phyloP scores from a whole-genome alignment of 1,140 invertebrate genomes.

The Chymomyza costata region DNA sequence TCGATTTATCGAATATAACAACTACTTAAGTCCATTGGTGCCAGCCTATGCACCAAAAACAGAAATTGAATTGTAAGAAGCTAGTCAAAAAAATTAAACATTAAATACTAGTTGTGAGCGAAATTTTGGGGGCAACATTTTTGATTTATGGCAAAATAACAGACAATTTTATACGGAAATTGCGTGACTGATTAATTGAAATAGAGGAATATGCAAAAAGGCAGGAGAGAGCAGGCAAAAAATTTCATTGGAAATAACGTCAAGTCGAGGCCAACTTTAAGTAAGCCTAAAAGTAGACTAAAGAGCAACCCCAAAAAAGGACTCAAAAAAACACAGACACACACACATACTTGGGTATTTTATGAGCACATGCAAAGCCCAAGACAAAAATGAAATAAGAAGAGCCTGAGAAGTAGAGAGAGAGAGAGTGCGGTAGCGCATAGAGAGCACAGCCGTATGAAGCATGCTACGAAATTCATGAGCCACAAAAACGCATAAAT shows the following conservation, averaged over 20 bases:
- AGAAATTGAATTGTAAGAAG: no score
- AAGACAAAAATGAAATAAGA: constrained; percentile 31
- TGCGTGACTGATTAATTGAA: constrained; percentile 69
- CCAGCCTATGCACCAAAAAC: no score
- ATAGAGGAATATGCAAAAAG: constrained; percentile 44
- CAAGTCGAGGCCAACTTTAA: neutral
- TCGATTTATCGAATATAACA: no score
- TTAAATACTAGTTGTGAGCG: no score
- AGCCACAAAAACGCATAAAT: constrained; percentile 70
- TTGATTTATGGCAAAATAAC: constrained; percentile 49
- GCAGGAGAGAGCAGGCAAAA: constrained; percentile 18
- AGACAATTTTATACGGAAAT: constrained; percentile 63
- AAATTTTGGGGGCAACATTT: no score
- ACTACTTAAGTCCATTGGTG: no score
- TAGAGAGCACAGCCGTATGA: constrained; percentile 46
- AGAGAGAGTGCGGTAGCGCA: neutral
- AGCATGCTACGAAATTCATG: constrained; percentile 67
- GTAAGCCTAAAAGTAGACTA: constrained; percentile 27
- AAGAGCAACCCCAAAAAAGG: constrained; percentile 9
- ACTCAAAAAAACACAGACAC: constrained; percentile 16
- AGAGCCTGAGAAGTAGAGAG: neutral
- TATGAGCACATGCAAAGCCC: constrained; percentile 39
- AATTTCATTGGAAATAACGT: constrained; percentile 32
- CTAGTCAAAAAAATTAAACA: no score
- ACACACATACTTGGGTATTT: no score